Conservation (phyloP, 2,113 vertebrate genomes). For the Xenopus laevis region DNA sequence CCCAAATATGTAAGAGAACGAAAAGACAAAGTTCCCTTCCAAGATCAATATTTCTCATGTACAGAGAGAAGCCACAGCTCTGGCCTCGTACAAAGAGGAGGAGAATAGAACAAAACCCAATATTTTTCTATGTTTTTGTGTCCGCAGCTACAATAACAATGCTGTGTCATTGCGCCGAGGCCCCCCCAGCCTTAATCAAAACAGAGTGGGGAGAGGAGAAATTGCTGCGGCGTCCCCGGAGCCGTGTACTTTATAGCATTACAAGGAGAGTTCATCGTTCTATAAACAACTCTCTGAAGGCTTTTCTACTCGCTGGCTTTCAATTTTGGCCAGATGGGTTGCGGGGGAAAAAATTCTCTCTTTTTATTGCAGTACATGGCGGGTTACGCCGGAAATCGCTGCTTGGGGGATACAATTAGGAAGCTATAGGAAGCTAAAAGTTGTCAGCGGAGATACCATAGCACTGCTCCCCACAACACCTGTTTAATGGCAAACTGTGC, state of each 20-base stretch:
- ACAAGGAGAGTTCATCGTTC: background rate
- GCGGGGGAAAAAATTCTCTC: no score
- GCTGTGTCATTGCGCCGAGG: slow-evolving; percentile 21
- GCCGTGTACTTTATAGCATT: background rate
- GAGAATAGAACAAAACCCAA: slow-evolving; percentile 28
- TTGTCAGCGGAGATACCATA: no score
- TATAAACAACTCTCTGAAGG: slow-evolving; percentile 13
- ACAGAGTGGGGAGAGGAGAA: slow-evolving; percentile 25
- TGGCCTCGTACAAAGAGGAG: slow-evolving; percentile 35
- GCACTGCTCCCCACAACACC: no score
- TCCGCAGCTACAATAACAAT: slow-evolving; percentile 58
- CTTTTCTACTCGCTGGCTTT: background rate
- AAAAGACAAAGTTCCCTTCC: slow-evolving; percentile 48
- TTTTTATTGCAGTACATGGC: no score
- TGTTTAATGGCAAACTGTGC: no score
- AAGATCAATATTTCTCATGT: slow-evolving; percentile 54
- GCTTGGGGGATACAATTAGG: no score
- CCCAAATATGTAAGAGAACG: slow-evolving; percentile 2
- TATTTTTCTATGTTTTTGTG: slow-evolving; percentile 34
- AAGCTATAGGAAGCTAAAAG: no score
- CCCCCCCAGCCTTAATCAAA: slow-evolving; percentile 38
- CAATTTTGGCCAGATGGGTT: no score
- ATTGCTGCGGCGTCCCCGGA: background rate
- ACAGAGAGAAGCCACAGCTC: slow-evolving; percentile 8
- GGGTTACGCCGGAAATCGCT: no score